Conservation (phyloP, 2,888 invertebrate genomes). For the Nomada goodeniana region DNA sequence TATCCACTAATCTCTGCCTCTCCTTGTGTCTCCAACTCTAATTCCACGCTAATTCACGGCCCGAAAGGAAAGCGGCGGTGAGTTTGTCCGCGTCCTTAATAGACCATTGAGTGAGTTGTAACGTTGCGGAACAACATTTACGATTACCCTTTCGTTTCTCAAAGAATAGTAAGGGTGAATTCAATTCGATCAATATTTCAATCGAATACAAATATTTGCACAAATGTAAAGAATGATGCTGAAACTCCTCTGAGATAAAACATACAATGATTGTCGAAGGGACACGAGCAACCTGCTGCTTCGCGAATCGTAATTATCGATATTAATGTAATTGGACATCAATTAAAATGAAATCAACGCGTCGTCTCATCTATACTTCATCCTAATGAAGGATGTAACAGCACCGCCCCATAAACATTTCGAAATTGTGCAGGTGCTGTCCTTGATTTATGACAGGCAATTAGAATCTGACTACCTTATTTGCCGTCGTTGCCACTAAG, state of each 20-base stretch:
- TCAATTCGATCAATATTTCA: slow-evolving; percentile 40
- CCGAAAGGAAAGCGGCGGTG: slow-evolving; percentile 67
- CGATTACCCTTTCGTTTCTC: slow-evolving; percentile 28
- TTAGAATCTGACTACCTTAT: slow-evolving; percentile 83
- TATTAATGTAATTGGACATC: slow-evolving; percentile 55
- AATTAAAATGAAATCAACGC: slow-evolving; percentile 80
- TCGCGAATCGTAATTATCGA: slow-evolving; percentile 50
- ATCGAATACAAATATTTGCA: neutral
- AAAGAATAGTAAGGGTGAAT: slow-evolving; percentile 21
- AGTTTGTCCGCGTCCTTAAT: slow-evolving; percentile 68
- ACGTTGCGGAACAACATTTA: slow-evolving; percentile 51
- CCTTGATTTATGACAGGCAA: slow-evolving; percentile 84
- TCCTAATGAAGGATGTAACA: slow-evolving; percentile 76
- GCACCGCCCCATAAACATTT: slow-evolving; percentile 81
- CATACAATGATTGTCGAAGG: neutral
- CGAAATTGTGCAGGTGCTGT: slow-evolving; percentile 83
- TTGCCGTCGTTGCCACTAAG: slow-evolving; percentile 78
- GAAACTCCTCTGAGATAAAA: neutral
- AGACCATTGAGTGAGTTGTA: slow-evolving; percentile 47
- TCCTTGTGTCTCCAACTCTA: slow-evolving; percentile 65
- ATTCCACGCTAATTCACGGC: slow-evolving; percentile 67
- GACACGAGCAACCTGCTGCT: neutral
- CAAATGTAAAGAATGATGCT: neutral
- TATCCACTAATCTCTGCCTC: slow-evolving; percentile 74
- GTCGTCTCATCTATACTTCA: slow-evolving; percentile 67